Conservation (phyloP, 2,113 vertebrate species). For the Cheilinus undulatus region DNA sequence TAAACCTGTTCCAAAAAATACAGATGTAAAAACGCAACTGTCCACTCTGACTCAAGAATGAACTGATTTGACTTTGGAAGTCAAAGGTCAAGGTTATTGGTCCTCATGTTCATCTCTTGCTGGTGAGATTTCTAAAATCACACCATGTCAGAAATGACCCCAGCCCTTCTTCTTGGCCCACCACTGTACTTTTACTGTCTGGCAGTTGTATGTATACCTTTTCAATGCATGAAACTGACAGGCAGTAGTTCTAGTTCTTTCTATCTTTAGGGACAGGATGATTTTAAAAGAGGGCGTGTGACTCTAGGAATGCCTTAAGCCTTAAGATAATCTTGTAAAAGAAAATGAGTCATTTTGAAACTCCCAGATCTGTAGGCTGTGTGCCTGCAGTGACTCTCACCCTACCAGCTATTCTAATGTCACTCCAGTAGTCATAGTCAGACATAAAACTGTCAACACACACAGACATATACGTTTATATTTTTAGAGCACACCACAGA, state of each 20-base stretch:
- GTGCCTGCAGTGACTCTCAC: not conserved
- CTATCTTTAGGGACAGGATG: not conserved
- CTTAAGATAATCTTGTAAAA: not conserved
- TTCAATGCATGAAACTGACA: not conserved
- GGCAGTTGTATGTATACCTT: not conserved
- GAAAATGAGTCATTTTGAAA: constrained; percentile 10
- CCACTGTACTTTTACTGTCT: no score
- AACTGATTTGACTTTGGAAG: no score
- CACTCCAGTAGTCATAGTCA: not conserved
- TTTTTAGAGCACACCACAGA: constrained; percentile 52
- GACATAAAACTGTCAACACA: not conserved
- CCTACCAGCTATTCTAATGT: constrained; percentile 8
- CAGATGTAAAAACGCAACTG: no score
- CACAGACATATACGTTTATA: constrained; percentile 14
- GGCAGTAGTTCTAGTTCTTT: not conserved
- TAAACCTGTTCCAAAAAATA: no score
- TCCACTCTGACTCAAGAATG: no score
- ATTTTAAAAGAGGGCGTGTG: not conserved
- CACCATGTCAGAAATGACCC: no score
- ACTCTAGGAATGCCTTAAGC: not conserved
- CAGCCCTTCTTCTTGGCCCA: no score
- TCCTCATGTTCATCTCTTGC: no score
- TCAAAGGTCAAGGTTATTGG: no score
- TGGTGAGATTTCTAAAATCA: no score
- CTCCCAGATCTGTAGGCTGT: not conserved